Evolutionary conservation across 2,113 vertebrate species (phyloP), one percentile per base, ranked within the genome.

Genomic region (Pseudonaja textilis): DNA sequence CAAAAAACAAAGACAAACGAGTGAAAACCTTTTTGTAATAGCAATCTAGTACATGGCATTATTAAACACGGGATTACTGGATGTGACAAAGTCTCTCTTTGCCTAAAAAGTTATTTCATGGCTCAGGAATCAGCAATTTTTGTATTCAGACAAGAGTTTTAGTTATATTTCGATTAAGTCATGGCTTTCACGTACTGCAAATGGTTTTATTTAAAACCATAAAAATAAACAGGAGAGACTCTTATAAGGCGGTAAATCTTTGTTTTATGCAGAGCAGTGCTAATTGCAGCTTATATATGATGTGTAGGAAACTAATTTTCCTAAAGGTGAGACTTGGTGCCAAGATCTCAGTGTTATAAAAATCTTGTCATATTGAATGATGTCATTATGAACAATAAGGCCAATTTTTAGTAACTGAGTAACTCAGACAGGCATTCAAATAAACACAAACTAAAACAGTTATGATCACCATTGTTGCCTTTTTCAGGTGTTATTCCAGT

Each of bases 231-330:
- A 81, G 18, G 34, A 39, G 6, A 39, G 18, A 39, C 74, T 42
- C 74, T 81, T 42, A 81, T 42, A 81, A 81, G 74, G 42, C 5
- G 5, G 74, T 20, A 42, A 81, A 20, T 42, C 34, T 81, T 81
- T 22, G 18, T 81, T 81, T 42, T 81, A 39, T 22, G 34, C 74
- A 81, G 18, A 42, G 74, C 18, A 81, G 34, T 81, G 74, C 34
- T 81, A 81, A 42, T 34, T 59, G 52, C 89, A 42, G n/a, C 93
- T 96, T 92, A 95, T 85, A 7, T 64, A 5, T 94, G 90, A 93
- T 20, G 88, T 87, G 39, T 50, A 45, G 88, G 86, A 93, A 93
- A 93, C 94, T 96, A 96, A 95, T n/a, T 5, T 29, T 93, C 26
- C 50, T 50, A 52, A 29, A 52, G 22, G 34, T 20, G 86, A 52